Evolutionary conservation across 1,140 invertebrate species (phyloP).

Genomic region (Drosophila ogumai): DNA sequence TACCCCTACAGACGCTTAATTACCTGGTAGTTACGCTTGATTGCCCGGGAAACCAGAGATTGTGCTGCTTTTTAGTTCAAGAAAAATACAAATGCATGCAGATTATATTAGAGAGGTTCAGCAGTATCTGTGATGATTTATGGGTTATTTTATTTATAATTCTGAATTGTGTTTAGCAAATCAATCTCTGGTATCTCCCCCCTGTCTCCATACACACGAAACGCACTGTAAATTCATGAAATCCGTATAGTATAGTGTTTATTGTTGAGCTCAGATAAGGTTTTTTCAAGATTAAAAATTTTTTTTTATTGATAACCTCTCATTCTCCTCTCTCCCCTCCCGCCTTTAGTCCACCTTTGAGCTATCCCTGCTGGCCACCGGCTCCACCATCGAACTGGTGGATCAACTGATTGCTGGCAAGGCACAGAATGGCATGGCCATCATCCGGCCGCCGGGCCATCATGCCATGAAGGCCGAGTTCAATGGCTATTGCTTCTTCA

Average conservation of each 20-base stretch:
- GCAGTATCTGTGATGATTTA: not conserved
- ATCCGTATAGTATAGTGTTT: not conserved
- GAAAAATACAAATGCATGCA: conserved; percentile 26
- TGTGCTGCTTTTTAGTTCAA: not conserved
- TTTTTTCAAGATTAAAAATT: not conserved
- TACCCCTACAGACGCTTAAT: not conserved
- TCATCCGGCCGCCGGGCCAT: conserved; percentile 96
- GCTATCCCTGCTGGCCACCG: conserved; percentile 90
- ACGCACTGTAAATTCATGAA: conserved; percentile 19
- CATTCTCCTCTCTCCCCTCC: conserved; percentile 1
- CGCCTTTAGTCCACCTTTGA: conserved; percentile 91
- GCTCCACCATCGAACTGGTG: conserved; percentile 92
- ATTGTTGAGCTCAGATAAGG: conserved; percentile 16
- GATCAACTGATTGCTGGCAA: conserved; percentile 89
- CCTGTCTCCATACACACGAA: not conserved
- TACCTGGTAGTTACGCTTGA: conserved; percentile 13
- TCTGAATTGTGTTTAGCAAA: not conserved
- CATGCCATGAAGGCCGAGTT: conserved; percentile 96
- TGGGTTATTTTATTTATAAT: not conserved
- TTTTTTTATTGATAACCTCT: conserved; percentile 8
- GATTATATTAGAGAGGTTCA: conserved; percentile 39
- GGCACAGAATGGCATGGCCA: conserved; percentile 94
- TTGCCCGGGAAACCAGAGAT: conserved; percentile 24
- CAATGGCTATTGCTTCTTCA: conserved; percentile 96
- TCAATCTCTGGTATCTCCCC: not conserved